Conservation (phyloP, 1,140 invertebrate species). For the Zophobas atratus region DNA sequence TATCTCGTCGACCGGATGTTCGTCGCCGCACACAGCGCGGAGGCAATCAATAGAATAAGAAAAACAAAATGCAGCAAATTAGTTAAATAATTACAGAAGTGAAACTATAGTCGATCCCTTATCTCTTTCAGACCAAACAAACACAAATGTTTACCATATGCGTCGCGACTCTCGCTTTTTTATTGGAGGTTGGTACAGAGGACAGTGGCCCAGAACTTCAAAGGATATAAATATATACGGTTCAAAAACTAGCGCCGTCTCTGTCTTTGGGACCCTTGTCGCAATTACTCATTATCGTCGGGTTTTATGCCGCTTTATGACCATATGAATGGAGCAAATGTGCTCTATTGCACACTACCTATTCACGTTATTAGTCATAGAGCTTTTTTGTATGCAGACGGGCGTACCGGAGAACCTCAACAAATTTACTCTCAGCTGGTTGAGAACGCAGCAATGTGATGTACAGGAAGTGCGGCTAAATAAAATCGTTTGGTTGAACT, state of each 20-base stretch:
- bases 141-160: constrained; percentile 48
- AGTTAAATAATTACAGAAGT: constrained; percentile 23
- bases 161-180: constrained; percentile 27
- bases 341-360: not conserved
- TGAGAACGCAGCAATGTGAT: not conserved
- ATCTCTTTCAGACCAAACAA: constrained; percentile 42
- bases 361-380: constrained; percentile 10
- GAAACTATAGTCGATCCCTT: constrained; percentile 24
- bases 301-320: constrained; percentile 7
- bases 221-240: not conserved
- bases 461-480: not conserved
- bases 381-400: constrained; percentile 36
- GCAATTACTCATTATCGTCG: constrained; percentile 16
- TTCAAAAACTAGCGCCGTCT: not conserved
- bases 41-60: constrained; percentile 12
- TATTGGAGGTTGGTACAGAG: constrained; percentile 20
- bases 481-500: too few species aligned
- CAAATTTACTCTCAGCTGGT: not conserved
- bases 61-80: constrained; percentile 9
- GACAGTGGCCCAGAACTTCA: constrained; percentile 20
- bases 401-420: not conserved
- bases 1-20: constrained; percentile 16
- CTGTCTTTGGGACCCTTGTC: not conserved
- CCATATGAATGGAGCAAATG: constrained; percentile 1
- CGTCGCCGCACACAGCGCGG: not conserved